Conservation (phyloP, 2,113 vertebrate species). For the Rynchops niger region DNA sequence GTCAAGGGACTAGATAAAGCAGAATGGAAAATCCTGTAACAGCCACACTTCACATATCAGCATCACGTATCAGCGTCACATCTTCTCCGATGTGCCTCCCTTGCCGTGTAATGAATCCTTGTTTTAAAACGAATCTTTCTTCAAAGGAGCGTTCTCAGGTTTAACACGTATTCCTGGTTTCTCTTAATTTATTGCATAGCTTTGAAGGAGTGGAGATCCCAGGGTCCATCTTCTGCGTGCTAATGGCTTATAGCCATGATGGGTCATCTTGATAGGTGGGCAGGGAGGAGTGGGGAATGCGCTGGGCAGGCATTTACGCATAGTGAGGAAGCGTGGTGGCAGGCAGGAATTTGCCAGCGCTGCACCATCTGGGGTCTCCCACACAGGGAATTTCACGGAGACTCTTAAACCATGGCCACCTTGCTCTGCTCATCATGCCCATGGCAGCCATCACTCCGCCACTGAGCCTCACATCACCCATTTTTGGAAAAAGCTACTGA, state of each 20-base stretch:
- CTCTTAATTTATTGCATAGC: not conserved
- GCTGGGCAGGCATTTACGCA: fast-evolving
- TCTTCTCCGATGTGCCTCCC: not conserved
- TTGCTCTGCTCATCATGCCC: not conserved
- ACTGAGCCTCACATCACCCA: fast-evolving
- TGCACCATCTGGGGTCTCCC: not conserved
- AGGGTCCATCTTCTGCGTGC: not conserved
- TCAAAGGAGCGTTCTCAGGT: not conserved
- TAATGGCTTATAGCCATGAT: not conserved
- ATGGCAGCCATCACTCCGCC: not conserved
- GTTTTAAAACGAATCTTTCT: not conserved
- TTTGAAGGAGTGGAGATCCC: not conserved
- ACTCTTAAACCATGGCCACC: not conserved
- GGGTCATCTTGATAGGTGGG: not conserved
- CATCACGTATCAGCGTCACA: not conserved
- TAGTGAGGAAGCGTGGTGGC: fast-evolving
- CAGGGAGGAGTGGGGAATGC: not conserved
- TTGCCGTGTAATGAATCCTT: not conserved
- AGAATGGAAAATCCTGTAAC: not conserved
- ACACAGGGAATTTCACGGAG: not conserved
- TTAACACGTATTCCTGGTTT: not conserved
- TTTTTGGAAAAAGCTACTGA: not conserved
- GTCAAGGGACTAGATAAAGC: not conserved
- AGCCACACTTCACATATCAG: not conserved
- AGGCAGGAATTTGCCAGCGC: not conserved